phyloP scores from a whole-genome alignment of 2,113 vertebrate species.

The Pelvicachromis taeniatus region DNA sequence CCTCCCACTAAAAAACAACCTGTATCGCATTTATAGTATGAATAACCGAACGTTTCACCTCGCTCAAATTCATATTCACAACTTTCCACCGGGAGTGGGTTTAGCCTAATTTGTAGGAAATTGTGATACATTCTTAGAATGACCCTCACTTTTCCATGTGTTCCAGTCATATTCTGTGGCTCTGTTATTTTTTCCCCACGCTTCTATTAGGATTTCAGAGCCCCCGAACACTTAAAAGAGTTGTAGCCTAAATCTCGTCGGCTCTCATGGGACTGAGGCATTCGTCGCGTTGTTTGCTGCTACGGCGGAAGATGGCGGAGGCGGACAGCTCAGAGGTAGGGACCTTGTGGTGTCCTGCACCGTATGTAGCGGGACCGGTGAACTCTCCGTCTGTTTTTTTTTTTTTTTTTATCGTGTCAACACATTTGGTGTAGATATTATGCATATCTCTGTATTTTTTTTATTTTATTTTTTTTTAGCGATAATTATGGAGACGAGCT shows the following conservation, averaged over 20 bases:
- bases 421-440: not conserved
- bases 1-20: constrained; percentile 26
- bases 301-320: constrained; percentile 98
- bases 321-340: constrained; percentile 90
- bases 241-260: constrained; percentile 72
- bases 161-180: not conserved
- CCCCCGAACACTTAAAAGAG: constrained; percentile 26
- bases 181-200: not conserved
- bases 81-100: constrained; percentile 28
- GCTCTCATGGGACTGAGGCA: constrained; percentile 97
- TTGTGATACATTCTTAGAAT: not conserved
- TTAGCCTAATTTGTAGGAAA: not conserved
- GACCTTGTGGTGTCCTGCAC: constrained; percentile 48
- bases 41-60: constrained; percentile 1
- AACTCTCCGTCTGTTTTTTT: not conserved
- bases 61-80: not conserved
- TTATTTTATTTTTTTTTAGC: not conserved
- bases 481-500: not conserved
- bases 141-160: not conserved
- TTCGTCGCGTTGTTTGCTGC: constrained; percentile 97
- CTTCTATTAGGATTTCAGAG: not conserved
- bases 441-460: not conserved
- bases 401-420: not conserved
- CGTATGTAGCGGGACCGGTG: not conserved
- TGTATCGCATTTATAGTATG: constrained; percentile 18